Evolutionary conservation across 1,140 invertebrate genomes (phyloP), one percentile per base, ranked within the genome.

Genomic region (Daktulosphaira vitifoliae): DNA sequence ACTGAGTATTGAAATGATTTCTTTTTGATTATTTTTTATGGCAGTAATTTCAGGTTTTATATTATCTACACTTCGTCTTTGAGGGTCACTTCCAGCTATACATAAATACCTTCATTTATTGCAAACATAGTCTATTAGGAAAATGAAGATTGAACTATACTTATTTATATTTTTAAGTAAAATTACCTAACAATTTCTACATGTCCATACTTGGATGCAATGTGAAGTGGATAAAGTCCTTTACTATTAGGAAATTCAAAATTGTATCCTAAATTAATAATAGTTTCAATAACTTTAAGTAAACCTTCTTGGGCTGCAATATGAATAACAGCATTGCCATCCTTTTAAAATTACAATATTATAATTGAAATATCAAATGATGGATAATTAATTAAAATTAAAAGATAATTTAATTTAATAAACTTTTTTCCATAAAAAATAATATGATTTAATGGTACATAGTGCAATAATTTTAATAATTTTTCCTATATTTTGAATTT

Each of bases 1-100:
- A 71, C 82, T 83, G 44, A 92, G 76, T 9, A 92, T 75, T 67
- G 83, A 83, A 23, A 84, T 84, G 67, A 90, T 87, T 68, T 87
- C 81, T 49, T 82, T 81, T 73, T 86, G 81, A 42, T 88, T 87
- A 70, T 89, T 82, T 71, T 89, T 88, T 44, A 90, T 78, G 16
- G 89, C 88, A 66, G 87, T 86, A 22, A 91, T 86, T 73, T 91
- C 89, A 11, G 88, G 86, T 46, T 84, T 81, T 29, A 90, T 84
- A 66, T 87, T 87, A 74, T 88, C 86, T 33, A 78, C 77, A 73
- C 85, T 84, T 54, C 80, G 79, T 69, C 82, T 80, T 69, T 86
- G 83, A 8, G 85, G 80, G 67, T 83, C 80, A 71, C 84, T 85
- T 50, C 85, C 84, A 66, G 84, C 82, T 67, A 89, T 78, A 71